These are phyloP conservation scores for Drosophila oshimai DNA, from an alignment of 1,140 invertebrate genomes.

Conservation along the genomic window DNA sequence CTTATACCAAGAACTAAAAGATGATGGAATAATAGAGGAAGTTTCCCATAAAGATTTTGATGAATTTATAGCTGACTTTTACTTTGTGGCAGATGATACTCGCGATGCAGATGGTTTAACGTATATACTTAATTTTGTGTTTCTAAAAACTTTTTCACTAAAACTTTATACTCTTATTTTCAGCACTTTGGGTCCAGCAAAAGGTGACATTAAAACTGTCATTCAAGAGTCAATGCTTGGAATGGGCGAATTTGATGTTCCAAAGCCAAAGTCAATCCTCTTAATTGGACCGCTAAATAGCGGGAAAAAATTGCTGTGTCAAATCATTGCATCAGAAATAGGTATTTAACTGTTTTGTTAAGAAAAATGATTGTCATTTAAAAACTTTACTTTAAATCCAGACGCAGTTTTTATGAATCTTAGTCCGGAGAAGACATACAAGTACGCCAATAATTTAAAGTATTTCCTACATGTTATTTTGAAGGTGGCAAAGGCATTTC, in stretches of 20 bases:
- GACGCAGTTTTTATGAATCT: constrained; percentile 92
- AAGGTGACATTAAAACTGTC: constrained; percentile 86
- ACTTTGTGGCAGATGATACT: constrained; percentile 85
- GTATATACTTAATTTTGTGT: constrained; percentile 48
- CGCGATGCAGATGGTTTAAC: constrained; percentile 72
- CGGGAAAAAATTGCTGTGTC: constrained; percentile 90
- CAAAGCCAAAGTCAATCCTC: constrained; percentile 89
- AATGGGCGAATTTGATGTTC: constrained; percentile 86
- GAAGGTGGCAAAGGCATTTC: constrained; percentile 86
- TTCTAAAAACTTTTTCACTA: not conserved
- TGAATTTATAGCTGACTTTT: constrained; percentile 89
- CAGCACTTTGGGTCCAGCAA: constrained; percentile 84
- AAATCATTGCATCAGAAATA: constrained; percentile 91
- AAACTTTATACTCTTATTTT: not conserved
- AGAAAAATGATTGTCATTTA: not conserved
- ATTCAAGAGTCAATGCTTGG: constrained; percentile 78
- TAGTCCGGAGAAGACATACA: constrained; percentile 88
- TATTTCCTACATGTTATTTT: constrained; percentile 80
- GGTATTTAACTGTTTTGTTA: constrained; percentile 72
- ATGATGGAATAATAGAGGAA: constrained; percentile 88
- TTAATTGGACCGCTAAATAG: constrained; percentile 89
- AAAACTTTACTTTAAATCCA: not conserved
- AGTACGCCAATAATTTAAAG: constrained; percentile 88
- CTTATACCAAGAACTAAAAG: constrained; percentile 90
- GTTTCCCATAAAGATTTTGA: constrained; percentile 86